A percentile compares a stretch with the other conserved stretches of the same genome.
Conservation (phyloP, 2,113 vertebrate genomes). For the Triplophysa rosa region DNA sequence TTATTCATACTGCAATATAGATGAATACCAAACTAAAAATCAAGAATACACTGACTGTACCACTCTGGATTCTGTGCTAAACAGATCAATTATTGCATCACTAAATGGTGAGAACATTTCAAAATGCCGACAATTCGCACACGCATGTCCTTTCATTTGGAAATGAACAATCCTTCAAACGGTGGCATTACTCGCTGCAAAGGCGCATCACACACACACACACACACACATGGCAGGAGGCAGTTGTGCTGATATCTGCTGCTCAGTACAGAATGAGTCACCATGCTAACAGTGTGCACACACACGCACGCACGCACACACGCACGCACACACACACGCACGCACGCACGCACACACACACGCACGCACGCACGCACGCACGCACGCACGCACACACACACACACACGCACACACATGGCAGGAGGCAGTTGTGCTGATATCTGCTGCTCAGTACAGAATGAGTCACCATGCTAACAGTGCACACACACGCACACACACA, state of each 20-base stretch:
- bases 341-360: slow-evolving; percentile 28
- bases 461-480: slow-evolving; percentile 76
- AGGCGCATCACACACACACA: slow-evolving; percentile 19
- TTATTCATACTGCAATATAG: no score
- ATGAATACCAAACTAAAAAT: no score
- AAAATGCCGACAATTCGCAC: no score
- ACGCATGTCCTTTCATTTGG: neutral
- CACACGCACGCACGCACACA: slow-evolving; percentile 53
- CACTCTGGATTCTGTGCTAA: no score
- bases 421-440: slow-evolving; percentile 59
- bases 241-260: slow-evolving; percentile 67
- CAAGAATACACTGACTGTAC: no score
- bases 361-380: slow-evolving; percentile 26
- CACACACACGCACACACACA: slow-evolving; percentile 64
- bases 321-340: slow-evolving; percentile 2
- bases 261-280: slow-evolving; percentile 78
- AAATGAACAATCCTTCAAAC: no score
- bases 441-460: slow-evolving; percentile 74
- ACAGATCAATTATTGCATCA: no score
- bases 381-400: slow-evolving; percentile 43
- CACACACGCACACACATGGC: slow-evolving; percentile 13
- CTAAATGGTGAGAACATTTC: slow-evolving; percentile 8
- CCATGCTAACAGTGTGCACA: slow-evolving; percentile 73
- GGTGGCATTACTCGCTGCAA: no score
- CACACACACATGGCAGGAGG: slow-evolving; percentile 29